Percentiles rank a stretch among this genome's conserved stretches.
Conservation (phyloP, 1,140 invertebrate genomes). For the Physella acuta region DNA sequence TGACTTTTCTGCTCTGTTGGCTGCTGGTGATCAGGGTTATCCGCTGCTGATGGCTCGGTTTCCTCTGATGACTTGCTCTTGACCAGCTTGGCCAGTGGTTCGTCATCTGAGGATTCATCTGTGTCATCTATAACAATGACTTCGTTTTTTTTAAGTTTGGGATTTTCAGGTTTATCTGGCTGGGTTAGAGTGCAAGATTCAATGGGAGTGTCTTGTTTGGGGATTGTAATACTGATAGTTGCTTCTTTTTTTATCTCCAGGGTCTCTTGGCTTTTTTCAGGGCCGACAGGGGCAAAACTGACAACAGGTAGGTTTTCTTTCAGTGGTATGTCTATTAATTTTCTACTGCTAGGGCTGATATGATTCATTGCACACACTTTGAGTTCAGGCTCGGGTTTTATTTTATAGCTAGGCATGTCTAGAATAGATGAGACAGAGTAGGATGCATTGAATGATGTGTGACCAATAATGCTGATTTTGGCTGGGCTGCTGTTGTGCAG, state of each 20-base stretch:
- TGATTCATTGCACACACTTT: background rate
- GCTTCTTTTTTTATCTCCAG: background rate
- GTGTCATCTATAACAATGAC: slow-evolving; percentile 22
- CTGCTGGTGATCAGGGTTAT: background rate
- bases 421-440: slow-evolving; percentile 25
- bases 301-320: background rate
- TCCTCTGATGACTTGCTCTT: background rate
- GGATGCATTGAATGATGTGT: slow-evolving; percentile 5
- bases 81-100: slow-evolving; percentile 18
- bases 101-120: slow-evolving; percentile 25
- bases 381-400: slow-evolving; percentile 10
- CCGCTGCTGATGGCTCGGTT: background rate
- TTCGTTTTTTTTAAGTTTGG: background rate
- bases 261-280: background rate
- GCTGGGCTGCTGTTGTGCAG: background rate
- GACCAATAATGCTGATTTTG: background rate
- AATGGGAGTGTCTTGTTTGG: background rate
- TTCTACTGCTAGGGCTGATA: background rate
- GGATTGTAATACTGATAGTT: background rate
- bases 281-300: background rate
- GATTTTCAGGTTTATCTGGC: background rate
- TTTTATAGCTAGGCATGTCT: slow-evolving; percentile 10
- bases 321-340: background rate
- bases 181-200: background rate
- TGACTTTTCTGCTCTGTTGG: background rate